Conservation (phyloP, 2,113 vertebrate genomes). For the Triplophysa dalaica region DNA sequence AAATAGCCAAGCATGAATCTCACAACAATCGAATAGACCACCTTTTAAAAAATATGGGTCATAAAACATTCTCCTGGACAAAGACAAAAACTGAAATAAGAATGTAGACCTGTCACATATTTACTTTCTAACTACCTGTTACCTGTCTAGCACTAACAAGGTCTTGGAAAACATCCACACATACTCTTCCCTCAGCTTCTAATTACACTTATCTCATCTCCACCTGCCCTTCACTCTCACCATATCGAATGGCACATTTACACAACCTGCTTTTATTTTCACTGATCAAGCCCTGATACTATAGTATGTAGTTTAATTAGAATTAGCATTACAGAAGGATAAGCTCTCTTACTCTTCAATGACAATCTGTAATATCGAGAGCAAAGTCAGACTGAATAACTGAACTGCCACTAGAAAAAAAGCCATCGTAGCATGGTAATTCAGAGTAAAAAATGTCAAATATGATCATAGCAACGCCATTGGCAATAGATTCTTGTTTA, state of each 20-base stretch:
- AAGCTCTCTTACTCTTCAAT: background rate
- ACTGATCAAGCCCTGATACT: slow-evolving; percentile 32
- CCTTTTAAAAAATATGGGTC: background rate
- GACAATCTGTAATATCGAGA: background rate
- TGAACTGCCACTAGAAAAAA: background rate
- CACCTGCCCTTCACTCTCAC: slow-evolving; percentile 47
- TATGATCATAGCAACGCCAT: background rate
- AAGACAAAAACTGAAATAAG: background rate
- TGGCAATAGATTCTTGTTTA: background rate
- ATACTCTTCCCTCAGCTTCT: slow-evolving; percentile 39
- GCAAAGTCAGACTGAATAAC: background rate
- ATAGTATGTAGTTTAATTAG: slow-evolving; percentile 27
- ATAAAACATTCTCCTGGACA: background rate
- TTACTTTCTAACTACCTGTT: slow-evolving; percentile 27
- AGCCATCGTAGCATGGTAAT: background rate
- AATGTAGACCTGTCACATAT: slow-evolving; percentile 23
- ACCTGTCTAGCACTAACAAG: slow-evolving; percentile 46
- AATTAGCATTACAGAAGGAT: slow-evolving; percentile 30
- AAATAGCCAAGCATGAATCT: background rate
- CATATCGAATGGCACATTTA: slow-evolving; percentile 40
- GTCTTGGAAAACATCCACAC: slow-evolving; percentile 60
- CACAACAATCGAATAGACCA: background rate
- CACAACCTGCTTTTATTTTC: slow-evolving; percentile 36
- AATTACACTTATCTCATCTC: slow-evolving; percentile 49
- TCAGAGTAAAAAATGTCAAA: background rate